Percentiles rank a stretch among this genome's conserved stretches.
phyloP scores from a whole-genome alignment of 1,140 invertebrate genomes.

The Camponotus pennsylvanicus region DNA sequence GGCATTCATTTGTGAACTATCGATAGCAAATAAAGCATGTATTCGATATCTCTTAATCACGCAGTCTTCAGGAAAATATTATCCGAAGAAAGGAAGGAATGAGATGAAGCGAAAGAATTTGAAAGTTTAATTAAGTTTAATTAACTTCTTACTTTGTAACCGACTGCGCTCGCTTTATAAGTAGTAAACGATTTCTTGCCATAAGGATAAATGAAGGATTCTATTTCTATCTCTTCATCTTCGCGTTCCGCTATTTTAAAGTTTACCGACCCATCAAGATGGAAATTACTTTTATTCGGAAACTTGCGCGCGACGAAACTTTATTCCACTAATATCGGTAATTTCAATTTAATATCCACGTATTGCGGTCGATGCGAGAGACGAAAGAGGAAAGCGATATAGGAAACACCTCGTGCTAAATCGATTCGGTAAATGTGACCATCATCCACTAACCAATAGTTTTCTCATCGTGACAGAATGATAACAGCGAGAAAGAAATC shows the following conservation, averaged over 20 bases:
- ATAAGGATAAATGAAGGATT: slow-evolving; percentile 48
- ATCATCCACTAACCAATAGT: neutral
- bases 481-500: no score
- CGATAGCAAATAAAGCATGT: neutral
- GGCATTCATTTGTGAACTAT: neutral
- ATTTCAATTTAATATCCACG: slow-evolving; percentile 56
- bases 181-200: slow-evolving; percentile 24
- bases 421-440: slow-evolving; percentile 43
- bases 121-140: slow-evolving; percentile 43
- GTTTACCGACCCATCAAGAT: slow-evolving; percentile 25
- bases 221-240: slow-evolving; percentile 8
- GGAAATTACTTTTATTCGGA: slow-evolving; percentile 53
- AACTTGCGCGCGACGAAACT: slow-evolving; percentile 38
- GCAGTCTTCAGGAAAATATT: neutral
- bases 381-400: slow-evolving; percentile 14
- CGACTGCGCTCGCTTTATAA: neutral
- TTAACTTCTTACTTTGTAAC: slow-evolving; percentile 37
- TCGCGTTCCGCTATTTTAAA: slow-evolving; percentile 41
- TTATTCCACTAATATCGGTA: slow-evolving; percentile 45
- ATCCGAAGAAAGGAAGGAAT: neutral
- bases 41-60: neutral
- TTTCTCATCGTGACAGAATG: neutral
- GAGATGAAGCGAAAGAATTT: slow-evolving; percentile 5
- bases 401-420: slow-evolving; percentile 35
- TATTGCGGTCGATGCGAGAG: slow-evolving; percentile 45